Conservation (phyloP, 1,140 invertebrate species). For the Bradynema listronoti region DNA sequence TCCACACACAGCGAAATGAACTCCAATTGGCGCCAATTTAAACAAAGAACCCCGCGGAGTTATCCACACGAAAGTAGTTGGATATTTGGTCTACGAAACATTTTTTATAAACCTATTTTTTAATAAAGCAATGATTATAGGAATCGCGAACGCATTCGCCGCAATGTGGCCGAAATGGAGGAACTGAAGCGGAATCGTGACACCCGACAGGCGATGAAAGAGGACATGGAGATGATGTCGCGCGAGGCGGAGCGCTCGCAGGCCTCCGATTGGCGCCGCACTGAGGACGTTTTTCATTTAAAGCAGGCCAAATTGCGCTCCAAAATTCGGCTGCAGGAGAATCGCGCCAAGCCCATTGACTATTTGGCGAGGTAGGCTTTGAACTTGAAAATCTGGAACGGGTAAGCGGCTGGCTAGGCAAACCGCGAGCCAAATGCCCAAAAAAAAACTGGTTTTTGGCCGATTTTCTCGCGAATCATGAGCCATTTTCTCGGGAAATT, state of each 20-base stretch:
- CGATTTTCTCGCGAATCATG: too few relatives aligned
- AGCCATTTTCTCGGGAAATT: too few relatives aligned
- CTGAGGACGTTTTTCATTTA: constrained; percentile 68
- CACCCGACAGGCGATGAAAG: constrained; percentile 81
- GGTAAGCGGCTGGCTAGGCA: too few relatives aligned
- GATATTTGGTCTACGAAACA: too few relatives aligned
- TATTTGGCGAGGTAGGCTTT: constrained; percentile 29
- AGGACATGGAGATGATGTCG: constrained; percentile 76
- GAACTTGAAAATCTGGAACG: too few relatives aligned
- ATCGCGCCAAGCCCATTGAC: constrained; percentile 97
- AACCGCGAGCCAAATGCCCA: too few relatives aligned
- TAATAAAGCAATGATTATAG: constrained; percentile 26
- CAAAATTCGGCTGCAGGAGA: constrained; percentile 80
- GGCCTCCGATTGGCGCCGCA: constrained; percentile 83
- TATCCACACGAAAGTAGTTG: too few relatives aligned
- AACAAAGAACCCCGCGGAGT: too few relatives aligned
- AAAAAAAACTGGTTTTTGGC: too few relatives aligned
- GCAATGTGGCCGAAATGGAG: constrained; percentile 61
- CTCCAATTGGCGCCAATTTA: too few relatives aligned
- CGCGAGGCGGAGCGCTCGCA: constrained; percentile 87
- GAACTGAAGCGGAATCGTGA: constrained; percentile 74
- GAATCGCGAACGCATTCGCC: constrained; percentile 34
- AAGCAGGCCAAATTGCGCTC: constrained; percentile 65
- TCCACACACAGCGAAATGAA: too few relatives aligned
- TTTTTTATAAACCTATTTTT: too few relatives aligned